Conservation (phyloP, 2,113 vertebrate species). For the Callocephalon fimbriatum region DNA sequence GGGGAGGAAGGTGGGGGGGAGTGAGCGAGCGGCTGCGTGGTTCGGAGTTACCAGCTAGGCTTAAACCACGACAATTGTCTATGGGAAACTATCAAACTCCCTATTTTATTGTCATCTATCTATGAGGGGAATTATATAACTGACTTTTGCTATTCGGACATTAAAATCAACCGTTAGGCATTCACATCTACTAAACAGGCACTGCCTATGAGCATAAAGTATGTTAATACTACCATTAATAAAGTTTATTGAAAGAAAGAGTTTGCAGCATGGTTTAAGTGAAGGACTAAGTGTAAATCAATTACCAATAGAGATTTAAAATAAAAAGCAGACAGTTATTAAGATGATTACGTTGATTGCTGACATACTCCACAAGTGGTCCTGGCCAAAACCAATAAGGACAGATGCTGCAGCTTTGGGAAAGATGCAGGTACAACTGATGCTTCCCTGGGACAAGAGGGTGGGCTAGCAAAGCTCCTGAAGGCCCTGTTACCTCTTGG, state of each 20-base stretch:
- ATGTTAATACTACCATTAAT: slow-evolving; percentile 24
- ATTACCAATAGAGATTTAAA: background rate
- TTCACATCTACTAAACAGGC: slow-evolving; percentile 44
- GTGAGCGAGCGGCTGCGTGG: too few species aligned
- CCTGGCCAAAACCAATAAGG: background rate
- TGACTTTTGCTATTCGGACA: background rate
- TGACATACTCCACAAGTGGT: background rate
- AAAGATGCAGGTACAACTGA: background rate
- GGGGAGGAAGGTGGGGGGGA: too few species aligned
- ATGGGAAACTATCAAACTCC: background rate
- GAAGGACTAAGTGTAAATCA: background rate
- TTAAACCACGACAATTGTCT: too few species aligned
- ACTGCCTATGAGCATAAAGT: slow-evolving; percentile 20
- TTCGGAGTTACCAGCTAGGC: too few species aligned
- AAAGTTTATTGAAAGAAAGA: background rate
- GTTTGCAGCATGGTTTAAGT: background rate
- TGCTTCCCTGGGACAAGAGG: background rate
- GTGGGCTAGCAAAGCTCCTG: background rate
- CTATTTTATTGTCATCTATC: background rate
- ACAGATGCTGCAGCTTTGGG: background rate
- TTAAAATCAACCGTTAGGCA: slow-evolving; percentile 7
- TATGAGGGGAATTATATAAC: background rate
- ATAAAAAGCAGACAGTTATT: background rate
- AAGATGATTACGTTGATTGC: background rate
- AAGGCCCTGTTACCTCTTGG: background rate